Evolutionary conservation across 2,113 vertebrate species (phyloP), one percentile per base, ranked within the genome.

Genomic region (Syrrhaptes paradoxus): DNA sequence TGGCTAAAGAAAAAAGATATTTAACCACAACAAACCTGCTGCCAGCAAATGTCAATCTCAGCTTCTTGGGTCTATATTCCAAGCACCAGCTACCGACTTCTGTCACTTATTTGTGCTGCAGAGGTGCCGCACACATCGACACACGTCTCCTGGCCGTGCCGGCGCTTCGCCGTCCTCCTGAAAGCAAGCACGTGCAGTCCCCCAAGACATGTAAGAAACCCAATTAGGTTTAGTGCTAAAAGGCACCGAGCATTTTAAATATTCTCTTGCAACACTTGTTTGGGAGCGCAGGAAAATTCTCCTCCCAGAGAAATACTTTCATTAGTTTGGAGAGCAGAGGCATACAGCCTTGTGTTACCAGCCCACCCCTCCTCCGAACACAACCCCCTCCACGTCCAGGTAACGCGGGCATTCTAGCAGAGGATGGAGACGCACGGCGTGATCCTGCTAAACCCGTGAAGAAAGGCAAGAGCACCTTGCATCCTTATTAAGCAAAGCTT

Each of bases 1-100:
- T 81, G 93, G 70, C 94, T 95, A 93, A 85, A 89, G 94, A 90
- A 95, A 94, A 95, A 85, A 95, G 79, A 96, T 92, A 66, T 68
- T 90, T 92, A 93, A 95, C 87, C 91, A 93, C 91, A 95, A 95
- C 90, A 95, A 94, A 96, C 68, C 70, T 89, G 45, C 89, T 96
- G 94, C 94, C 92, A 96, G 80, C 45, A 96, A 75, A 75, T 8
- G 55, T 96, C 92, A 95, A 57, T 91, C 87, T 95, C 52, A 81
- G 73, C 66, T 93, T 65, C 87, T 92, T 26, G 71, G 74, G 62
- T 68, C 85, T 82, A 13, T 61, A 52, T 77, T 83, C 49, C 28
- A 90, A 90, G 79, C 41, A 83, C 31, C 71, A 89, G 80, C 66
- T 85, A 89, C 81, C 71, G 58, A 22, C 52, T 88, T 66, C 89